phyloP scores from a whole-genome alignment of 2,888 invertebrate genomes.

The Phyllotreta striolata region DNA sequence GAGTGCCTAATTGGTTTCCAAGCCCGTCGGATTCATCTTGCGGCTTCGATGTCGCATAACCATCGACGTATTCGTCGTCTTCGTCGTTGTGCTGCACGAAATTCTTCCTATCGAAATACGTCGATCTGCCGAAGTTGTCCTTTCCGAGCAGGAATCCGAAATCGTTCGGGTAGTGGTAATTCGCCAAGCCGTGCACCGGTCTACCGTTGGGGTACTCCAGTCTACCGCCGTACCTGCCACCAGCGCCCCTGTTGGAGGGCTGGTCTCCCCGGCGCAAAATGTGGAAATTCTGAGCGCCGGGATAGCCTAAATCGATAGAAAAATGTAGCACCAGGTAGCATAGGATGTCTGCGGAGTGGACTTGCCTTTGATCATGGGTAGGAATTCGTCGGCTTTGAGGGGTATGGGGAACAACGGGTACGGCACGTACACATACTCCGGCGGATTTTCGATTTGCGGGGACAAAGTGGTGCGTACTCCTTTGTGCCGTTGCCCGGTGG shows the following conservation, averaged over 20 bases:
- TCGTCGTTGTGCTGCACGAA: slow-evolving; percentile 37
- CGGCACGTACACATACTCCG: slow-evolving; percentile 22
- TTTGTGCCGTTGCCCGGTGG: slow-evolving; percentile 56
- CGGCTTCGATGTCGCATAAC: slow-evolving; percentile 38
- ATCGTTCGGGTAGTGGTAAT: slow-evolving; percentile 48
- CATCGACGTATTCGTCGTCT: slow-evolving; percentile 36
- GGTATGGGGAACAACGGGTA: slow-evolving; percentile 27
- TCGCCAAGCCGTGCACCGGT: slow-evolving; percentile 45
- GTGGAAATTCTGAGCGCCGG: slow-evolving; percentile 36
- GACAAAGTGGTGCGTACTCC: slow-evolving; percentile 57
- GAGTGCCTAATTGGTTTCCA: slow-evolving; percentile 26
- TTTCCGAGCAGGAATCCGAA: slow-evolving; percentile 50
- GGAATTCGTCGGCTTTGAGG: slow-evolving; percentile 26
- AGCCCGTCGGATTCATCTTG: slow-evolving; percentile 43
- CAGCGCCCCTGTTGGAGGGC: slow-evolving; percentile 37
- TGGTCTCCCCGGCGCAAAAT: slow-evolving; percentile 36
- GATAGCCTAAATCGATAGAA: slow-evolving; percentile 37
- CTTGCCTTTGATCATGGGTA: slow-evolving; percentile 24
- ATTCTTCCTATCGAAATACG: slow-evolving; percentile 38
- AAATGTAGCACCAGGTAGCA: slow-evolving; percentile 34
- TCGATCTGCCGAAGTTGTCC: slow-evolving; percentile 40
- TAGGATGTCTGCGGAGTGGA: slow-evolving; percentile 22
- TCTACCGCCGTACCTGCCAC: slow-evolving; percentile 56
- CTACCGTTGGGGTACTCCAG: slow-evolving; percentile 54
- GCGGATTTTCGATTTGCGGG: slow-evolving; percentile 51